phyloP scores from a whole-genome alignment of 2,888 invertebrate species.

The Athetis lepigone region DNA sequence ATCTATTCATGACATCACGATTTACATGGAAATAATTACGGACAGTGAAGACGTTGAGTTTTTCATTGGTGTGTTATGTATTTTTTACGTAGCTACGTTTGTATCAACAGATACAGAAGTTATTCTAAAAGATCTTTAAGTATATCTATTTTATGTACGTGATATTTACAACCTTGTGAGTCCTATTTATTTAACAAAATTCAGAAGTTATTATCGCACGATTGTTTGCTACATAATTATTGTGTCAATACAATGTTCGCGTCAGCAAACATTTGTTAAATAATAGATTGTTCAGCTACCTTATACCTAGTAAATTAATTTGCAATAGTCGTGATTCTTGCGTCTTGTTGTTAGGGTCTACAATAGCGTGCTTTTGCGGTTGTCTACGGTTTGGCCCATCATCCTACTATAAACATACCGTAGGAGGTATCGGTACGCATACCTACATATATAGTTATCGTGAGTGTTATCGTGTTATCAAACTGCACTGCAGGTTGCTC shows the following conservation, averaged over 20 bases:
- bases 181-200: background rate
- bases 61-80: slow-evolving; percentile 23
- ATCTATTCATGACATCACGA: slow-evolving; percentile 32
- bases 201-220: slow-evolving; percentile 10
- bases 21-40: slow-evolving; percentile 12
- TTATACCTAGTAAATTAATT: background rate
- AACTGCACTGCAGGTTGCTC: slow-evolving; percentile 32
- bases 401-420: slow-evolving; percentile 25
- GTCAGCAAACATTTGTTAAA: slow-evolving; percentile 25
- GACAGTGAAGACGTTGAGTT: slow-evolving; percentile 5
- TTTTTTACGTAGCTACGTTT: slow-evolving; percentile 17
- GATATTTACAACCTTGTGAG: background rate
- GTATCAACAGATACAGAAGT: background rate
- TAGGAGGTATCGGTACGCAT: slow-evolving; percentile 34
- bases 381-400: slow-evolving; percentile 21
- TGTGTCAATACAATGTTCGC: slow-evolving; percentile 19
- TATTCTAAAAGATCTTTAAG: background rate
- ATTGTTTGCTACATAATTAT: slow-evolving; percentile 30
- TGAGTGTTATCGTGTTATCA: slow-evolving; percentile 53
- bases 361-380: slow-evolving; percentile 6
- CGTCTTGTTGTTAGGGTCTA: slow-evolving; percentile 17
- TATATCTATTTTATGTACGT: background rate
- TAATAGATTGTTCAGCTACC: slow-evolving; percentile 13
- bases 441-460: slow-evolving; percentile 34
- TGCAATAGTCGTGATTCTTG: slow-evolving; percentile 13